A percentile compares a stretch with the other conserved stretches of the same genome.
These are phyloP conservation scores for Myzus persicae DNA, from an alignment of 1,140 invertebrate genomes.

Conservation along the genomic window DNA sequence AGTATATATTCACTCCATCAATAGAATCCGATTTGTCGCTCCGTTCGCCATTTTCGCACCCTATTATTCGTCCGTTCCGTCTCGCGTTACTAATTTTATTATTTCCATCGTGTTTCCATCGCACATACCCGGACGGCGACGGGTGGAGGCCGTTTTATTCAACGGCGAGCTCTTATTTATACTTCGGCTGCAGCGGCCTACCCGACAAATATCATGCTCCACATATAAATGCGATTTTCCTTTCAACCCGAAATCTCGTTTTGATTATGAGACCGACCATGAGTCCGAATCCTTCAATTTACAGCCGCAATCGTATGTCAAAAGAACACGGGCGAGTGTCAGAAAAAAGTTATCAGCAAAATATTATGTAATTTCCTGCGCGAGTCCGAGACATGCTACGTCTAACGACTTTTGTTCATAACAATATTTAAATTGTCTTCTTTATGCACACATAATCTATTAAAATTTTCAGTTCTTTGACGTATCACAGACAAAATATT, in stretches of 20 bases:
- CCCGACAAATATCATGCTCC: neutral
- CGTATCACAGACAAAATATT: neutral
- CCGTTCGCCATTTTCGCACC: neutral
- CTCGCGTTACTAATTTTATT: neutral
- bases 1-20: no score
- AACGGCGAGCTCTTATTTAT: no score
- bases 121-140: no score
- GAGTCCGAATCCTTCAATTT: neutral
- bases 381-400: no score
- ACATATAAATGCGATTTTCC: neutral
- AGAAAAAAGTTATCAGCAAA: neutral
- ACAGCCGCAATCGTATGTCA: rapidly evolving
- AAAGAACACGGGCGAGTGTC: no score
- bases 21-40: neutral
- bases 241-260: neutral
- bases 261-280: neutral
- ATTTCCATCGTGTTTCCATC: no score
- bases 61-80: neutral
- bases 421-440: no score
- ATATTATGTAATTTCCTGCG: neutral
- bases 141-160: no score
- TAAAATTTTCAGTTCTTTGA: neutral
- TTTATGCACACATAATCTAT: no score
- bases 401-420: no score
- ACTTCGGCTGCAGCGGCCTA: no score